These are phyloP conservation scores for Drosophila nr. medialis DNA, from an alignment of 2,888 invertebrate genomes.

Conservation along the genomic window DNA sequence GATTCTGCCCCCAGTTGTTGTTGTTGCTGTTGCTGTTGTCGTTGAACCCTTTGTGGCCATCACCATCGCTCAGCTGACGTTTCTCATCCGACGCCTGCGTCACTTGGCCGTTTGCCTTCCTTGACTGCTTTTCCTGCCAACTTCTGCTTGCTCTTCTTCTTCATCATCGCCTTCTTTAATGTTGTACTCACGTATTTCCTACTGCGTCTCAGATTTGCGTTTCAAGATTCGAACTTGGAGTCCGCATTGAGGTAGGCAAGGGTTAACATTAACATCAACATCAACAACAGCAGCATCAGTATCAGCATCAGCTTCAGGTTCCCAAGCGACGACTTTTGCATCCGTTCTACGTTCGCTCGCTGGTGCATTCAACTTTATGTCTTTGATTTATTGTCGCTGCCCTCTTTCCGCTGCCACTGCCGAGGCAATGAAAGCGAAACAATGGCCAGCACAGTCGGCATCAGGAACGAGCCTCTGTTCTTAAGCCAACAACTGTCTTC, in stretches of 20 bases:
- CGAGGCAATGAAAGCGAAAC: conserved; percentile 80
- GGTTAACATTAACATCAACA: conserved; percentile 40
- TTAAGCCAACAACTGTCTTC: conserved; percentile 50
- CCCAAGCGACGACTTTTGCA: conserved; percentile 77
- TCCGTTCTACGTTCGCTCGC: conserved; percentile 69
- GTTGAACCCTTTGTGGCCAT: conserved; percentile 51
- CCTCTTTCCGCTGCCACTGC: conserved; percentile 29
- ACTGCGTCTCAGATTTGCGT: conserved; percentile 66
- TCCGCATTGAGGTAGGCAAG: conserved; percentile 65
- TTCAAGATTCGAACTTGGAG: conserved; percentile 58
- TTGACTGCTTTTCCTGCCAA: conserved; percentile 26
- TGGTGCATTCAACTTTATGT: conserved; percentile 77
- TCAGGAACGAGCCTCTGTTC: conserved; percentile 61
- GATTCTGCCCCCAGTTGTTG: not conserved
- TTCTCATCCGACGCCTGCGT: conserved; percentile 62
- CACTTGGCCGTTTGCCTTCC: conserved; percentile 48
- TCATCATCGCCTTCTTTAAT: conserved; percentile 5
- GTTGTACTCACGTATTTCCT: conserved; percentile 23
- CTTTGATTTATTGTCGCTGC: conserved; percentile 78
- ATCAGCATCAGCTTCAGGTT: conserved; percentile 53
- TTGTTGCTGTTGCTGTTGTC: not conserved
- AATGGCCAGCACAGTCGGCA: conserved; percentile 45
- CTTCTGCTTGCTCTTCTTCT: not conserved
- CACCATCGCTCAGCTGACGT: conserved; percentile 77
- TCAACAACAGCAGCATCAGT: conserved; percentile 10